Conservation (phyloP, 2,113 vertebrate species). For the Pituophis catenifer region DNA sequence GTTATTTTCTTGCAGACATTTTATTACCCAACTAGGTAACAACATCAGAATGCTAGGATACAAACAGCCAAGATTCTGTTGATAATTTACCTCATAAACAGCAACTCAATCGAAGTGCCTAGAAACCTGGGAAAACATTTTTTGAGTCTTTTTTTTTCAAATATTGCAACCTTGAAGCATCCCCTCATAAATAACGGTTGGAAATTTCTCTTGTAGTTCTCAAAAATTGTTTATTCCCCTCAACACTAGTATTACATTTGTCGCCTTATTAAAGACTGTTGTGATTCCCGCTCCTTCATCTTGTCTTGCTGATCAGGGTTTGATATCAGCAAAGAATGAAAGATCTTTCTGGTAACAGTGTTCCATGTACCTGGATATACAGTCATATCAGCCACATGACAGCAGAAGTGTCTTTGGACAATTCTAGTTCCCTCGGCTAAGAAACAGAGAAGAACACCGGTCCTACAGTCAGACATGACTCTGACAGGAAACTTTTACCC, state of each 20-base stretch:
- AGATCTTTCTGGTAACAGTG: neutral
- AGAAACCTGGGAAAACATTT: neutral
- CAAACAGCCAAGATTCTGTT: neutral
- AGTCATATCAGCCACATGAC: neutral
- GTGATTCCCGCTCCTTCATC: neutral
- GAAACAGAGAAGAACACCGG: neutral
- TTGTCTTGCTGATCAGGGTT: neutral
- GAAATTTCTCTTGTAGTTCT: neutral
- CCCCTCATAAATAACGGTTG: neutral
- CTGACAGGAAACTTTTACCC: neutral
- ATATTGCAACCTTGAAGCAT: neutral
- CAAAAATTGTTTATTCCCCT: neutral
- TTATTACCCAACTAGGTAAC: neutral
- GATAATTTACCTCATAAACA: neutral
- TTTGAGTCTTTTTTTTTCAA: neutral
- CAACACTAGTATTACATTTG: neutral
- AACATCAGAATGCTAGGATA: neutral
- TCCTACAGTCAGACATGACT: neutral
- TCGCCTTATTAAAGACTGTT: neutral
- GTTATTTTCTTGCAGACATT: neutral
- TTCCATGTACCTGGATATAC: too few species aligned
- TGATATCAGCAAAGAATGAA: neutral
- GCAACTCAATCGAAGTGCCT: neutral
- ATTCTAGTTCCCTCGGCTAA: neutral
- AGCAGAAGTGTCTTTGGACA: too few species aligned